Percentiles rank a stretch among this genome's conserved stretches.
phyloP scores from a whole-genome alignment of 2,797 vertebrate species.

The Pyrocephalus nanus region DNA sequence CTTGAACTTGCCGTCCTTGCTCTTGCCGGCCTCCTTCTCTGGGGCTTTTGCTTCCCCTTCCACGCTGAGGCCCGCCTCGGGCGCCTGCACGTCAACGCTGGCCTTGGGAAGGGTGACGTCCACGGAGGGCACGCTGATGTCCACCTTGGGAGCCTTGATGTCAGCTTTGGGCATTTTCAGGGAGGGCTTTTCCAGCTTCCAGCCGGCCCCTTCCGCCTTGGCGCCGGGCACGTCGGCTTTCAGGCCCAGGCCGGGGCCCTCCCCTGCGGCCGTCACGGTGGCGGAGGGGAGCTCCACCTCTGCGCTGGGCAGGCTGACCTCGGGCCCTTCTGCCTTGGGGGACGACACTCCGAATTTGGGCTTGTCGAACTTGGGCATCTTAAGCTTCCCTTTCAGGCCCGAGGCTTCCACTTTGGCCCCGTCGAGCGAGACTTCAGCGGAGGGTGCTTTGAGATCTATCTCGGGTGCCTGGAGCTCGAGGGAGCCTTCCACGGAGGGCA shows the following conservation, averaged over 20 bases:
- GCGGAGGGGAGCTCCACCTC: too few relatives aligned
- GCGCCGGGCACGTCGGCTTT: not conserved
- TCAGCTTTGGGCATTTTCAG: fast-evolving
- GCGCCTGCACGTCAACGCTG: too few relatives aligned
- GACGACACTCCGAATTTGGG: too few relatives aligned
- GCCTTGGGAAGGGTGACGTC: too few relatives aligned
- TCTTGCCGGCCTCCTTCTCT: not conserved
- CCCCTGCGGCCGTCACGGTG: not conserved
- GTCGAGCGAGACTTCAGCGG: too few relatives aligned
- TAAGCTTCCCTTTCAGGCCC: too few relatives aligned
- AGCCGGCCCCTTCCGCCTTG: not conserved
- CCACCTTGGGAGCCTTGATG: not conserved
- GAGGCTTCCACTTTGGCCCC: too few relatives aligned
- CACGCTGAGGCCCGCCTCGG: not conserved
- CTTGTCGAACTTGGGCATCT: too few relatives aligned
- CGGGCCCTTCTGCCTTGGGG: too few relatives aligned
- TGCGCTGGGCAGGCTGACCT: too few relatives aligned
- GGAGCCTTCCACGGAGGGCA: not conserved
- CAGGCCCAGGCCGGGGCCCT: not conserved
- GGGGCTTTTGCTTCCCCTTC: not conserved
- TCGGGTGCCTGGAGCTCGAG: not conserved
- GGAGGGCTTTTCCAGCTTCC: not conserved
- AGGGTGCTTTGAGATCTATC: not conserved
- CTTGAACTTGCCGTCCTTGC: not conserved
- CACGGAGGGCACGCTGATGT: too few relatives aligned